These are phyloP conservation scores for Hymenopus coronatus DNA, from an alignment of 2,888 invertebrate genomes.

Conservation along the genomic window DNA sequence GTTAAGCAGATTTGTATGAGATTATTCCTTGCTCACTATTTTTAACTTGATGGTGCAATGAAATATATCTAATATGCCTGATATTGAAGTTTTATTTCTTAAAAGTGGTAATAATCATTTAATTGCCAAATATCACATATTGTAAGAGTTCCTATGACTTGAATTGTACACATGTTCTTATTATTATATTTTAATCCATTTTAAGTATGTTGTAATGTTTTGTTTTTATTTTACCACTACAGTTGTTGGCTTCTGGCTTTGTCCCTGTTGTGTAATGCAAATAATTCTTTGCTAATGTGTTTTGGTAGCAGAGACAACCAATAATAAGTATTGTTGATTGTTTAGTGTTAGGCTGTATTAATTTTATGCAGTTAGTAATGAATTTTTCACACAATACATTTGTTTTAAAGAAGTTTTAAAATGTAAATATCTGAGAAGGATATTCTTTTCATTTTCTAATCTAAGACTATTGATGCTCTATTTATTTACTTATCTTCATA, in stretches of 20 bases:
- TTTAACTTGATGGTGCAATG: not conserved
- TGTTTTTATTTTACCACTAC: conserved; percentile 12
- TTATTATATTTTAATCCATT: conserved; percentile 1
- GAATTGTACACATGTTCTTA: not conserved
- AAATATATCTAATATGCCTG: not conserved
- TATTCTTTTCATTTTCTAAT: not conserved
- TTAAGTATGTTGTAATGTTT: not conserved
- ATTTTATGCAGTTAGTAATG: not conserved
- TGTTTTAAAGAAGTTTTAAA: not conserved
- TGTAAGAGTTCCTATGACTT: not conserved
- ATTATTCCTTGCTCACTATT: not conserved
- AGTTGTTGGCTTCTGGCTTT: conserved; percentile 24
- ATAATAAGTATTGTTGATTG: not conserved
- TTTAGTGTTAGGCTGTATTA: not conserved
- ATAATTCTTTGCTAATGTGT: not conserved
- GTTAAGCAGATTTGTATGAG: not conserved
- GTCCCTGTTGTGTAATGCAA: conserved; percentile 13
- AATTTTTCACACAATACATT: not conserved
- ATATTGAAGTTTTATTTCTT: not conserved
- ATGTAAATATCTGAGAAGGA: not conserved
- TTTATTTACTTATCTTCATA: not conserved
- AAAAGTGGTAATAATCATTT: not conserved
- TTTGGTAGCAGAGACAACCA: not conserved
- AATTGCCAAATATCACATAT: not conserved
- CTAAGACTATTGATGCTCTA: not conserved